phyloP scores from a whole-genome alignment of 2,888 invertebrate species.

The Scaptomyza polygonia region DNA sequence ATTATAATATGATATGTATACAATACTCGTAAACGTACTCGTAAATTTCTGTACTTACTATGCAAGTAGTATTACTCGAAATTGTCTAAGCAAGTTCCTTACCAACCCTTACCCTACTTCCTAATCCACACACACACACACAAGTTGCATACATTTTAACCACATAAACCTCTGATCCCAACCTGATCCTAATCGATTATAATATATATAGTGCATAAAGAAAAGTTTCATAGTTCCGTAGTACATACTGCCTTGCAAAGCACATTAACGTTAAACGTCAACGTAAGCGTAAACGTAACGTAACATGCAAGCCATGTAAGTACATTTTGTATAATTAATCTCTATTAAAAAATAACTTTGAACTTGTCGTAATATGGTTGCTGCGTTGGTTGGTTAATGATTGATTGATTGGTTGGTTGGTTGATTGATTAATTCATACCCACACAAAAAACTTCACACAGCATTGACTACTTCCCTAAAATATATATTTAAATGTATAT shows the following conservation, averaged over 20 bases:
- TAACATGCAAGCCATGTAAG: conserved; percentile 81
- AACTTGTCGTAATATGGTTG: conserved; percentile 83
- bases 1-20: conserved; percentile 66
- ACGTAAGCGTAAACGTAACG: conserved; percentile 44
- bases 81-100: conserved; percentile 73
- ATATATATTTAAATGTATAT: conserved; percentile 48
- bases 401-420: conserved; percentile 79
- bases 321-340: conserved; percentile 79
- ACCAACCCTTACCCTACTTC: conserved; percentile 9
- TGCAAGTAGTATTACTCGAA: conserved; percentile 76
- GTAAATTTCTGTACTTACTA: conserved; percentile 63
- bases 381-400: conserved; percentile 82
- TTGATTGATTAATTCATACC: conserved; percentile 79
- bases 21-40: conserved; percentile 63
- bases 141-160: conserved; percentile 32
- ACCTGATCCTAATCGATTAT: conserved; percentile 29
- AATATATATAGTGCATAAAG: conserved; percentile 44
- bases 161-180: conserved; percentile 14
- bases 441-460: conserved; percentile 54
- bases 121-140: conserved; percentile 9
- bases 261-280: conserved; percentile 49
- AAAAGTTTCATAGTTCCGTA: conserved; percentile 45
- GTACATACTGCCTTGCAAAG: conserved; percentile 79
- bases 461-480: conserved; percentile 45
- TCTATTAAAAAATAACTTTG: conserved; percentile 80